phyloP scores from a whole-genome alignment of 2,888 invertebrate genomes.

The Ametastegia equiseti region DNA sequence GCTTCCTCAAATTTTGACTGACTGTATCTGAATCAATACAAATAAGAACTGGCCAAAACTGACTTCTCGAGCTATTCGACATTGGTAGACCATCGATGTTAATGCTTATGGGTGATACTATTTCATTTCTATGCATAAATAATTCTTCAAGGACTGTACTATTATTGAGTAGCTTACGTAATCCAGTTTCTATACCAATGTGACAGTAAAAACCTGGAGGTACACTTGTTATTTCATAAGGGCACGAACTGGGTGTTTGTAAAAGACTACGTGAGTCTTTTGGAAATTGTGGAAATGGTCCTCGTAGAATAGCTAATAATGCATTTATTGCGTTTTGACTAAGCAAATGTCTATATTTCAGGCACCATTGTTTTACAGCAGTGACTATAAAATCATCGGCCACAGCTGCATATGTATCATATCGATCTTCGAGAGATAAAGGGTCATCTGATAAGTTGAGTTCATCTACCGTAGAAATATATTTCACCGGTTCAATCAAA shows the following conservation, averaged over 20 bases:
- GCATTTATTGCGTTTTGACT: conserved; percentile 1
- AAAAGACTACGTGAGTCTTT: conserved; percentile 3
- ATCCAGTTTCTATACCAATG: conserved; percentile 4
- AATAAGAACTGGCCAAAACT: conserved; percentile 8
- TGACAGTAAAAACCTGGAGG: neutral
- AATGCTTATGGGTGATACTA: neutral
- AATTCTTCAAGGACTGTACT: neutral
- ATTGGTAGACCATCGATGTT: conserved; percentile 10
- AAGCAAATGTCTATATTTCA: neutral
- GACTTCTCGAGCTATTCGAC: conserved; percentile 8
- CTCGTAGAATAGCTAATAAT: neutral
- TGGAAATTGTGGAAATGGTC: neutral
- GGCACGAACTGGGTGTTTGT: neutral
- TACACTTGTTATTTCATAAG: neutral
- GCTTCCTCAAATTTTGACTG: neutral
- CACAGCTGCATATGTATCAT: neutral
- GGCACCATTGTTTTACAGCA: neutral
- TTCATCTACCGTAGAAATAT: too few relatives aligned
- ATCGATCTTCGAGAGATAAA: neutral
- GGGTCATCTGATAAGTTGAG: neutral
- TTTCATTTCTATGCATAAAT: neutral
- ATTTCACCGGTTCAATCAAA: neutral
- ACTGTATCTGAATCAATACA: neutral
- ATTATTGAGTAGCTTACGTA: neutral
- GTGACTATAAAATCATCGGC: neutral